Base-by-base conservation (phyloP, 2,113 vertebrate species). In the Mustelus asterias region DNA sequence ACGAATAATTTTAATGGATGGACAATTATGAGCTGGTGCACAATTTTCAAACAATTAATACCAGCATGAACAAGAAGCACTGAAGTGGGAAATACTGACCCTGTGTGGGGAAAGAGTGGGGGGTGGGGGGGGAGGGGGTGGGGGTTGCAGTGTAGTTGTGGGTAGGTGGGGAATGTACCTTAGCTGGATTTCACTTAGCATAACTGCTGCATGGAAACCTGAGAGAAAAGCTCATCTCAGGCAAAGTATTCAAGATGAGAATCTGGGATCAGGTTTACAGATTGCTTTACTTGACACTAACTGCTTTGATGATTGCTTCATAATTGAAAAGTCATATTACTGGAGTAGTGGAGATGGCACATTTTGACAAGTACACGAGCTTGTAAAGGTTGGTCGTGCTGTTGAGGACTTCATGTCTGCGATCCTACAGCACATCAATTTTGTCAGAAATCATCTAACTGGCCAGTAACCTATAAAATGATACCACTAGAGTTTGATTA, bases 241-340 rank as follows among this genome's bases (percentile, higher is more conserved):
- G 48, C 29, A 95, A 95, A 72, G 37, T 48, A 11, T 95, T 76
- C 20, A 48, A 44, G 69, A 16, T 72, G 0, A 72, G 48, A 95
- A 95, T 72, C 67, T 95, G 69, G 94, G 63, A 72, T 72, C 54
- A 33, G 69, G 44, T 72, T 60, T 72, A 18, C 37, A 95, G 41
- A 95, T 54, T 95, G 67, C 37, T 76, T 54, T 33, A 54, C 24
- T 13, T 48, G 67, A 54, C 14, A 72, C 41, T 44, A 95, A 44
- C 44, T 54, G 67, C 69, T 44, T 76, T 95, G 41, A 95, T 72
- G 41, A 72, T 72, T 72, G 67, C 69, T 95, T 95, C 44, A 72
- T 54, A 95, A 95, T 72, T 95, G 94, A 95, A 48, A 95, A 72
- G 94, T 54, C 69, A 95, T 70, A 18, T 72, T 95, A 72, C 94